Evolutionary conservation across 2,888 invertebrate species (phyloP).

Genomic region (Mystacides longicornis): DNA sequence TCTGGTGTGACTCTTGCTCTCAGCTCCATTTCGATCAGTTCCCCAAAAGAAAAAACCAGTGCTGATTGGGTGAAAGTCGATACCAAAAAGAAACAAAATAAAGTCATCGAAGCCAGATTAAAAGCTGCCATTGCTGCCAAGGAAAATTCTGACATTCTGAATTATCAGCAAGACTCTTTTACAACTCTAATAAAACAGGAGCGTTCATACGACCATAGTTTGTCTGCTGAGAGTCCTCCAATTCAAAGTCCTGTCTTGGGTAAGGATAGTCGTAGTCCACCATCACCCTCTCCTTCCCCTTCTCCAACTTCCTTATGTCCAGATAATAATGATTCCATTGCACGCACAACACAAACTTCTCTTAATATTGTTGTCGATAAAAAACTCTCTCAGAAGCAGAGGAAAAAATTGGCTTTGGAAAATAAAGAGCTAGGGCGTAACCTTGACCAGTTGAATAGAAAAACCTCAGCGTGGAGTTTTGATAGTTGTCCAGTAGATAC

Average conservation of each 20-base stretch:
- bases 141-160: constrained; percentile 36
- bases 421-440: constrained; percentile 37
- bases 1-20: constrained; percentile 17
- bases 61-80: constrained; percentile 44
- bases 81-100: constrained; percentile 42
- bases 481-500: constrained; percentile 4
- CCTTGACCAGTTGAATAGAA: constrained; percentile 35
- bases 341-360: constrained; percentile 30
- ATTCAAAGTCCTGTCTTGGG: constrained; percentile 25
- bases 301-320: constrained; percentile 23
- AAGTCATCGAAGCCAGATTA: constrained; percentile 43
- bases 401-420: constrained; percentile 52
- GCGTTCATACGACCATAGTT: constrained; percentile 32
- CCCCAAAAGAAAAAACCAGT: constrained; percentile 26
- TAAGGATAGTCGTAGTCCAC: constrained; percentile 30
- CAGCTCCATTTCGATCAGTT: constrained; percentile 15
- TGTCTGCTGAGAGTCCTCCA: constrained; percentile 21
- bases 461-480: constrained; percentile 23
- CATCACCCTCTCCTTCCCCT: constrained; percentile 24
- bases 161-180: constrained; percentile 37
- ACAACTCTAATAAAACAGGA: constrained; percentile 35
- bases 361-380: constrained; percentile 41
- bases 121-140: constrained; percentile 41
- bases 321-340: constrained; percentile 29
- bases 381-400: constrained; percentile 58